Evolutionary conservation across 2,797 vertebrate species (phyloP).

Genomic region (Eidolon dupreanum): DNA sequence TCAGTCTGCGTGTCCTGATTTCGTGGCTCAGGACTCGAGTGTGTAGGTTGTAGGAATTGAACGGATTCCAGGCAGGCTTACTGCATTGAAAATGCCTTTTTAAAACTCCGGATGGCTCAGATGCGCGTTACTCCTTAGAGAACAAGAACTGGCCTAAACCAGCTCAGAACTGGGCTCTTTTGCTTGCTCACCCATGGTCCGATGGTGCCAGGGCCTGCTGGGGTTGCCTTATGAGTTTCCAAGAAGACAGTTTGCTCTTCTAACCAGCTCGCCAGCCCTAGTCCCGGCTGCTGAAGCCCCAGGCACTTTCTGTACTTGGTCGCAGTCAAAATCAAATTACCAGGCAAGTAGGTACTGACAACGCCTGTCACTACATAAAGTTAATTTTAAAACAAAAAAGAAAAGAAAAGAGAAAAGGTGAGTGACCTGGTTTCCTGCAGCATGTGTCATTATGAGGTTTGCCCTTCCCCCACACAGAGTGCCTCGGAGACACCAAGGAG

Average conservation of each 20-base stretch:
- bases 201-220: not conserved
- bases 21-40: not conserved
- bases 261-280: not conserved
- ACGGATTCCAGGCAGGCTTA: slow-evolving; percentile 55
- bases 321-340: slow-evolving; percentile 46
- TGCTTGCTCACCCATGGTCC: not conserved
- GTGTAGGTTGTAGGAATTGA: slow-evolving; percentile 32
- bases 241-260: not conserved
- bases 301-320: slow-evolving; percentile 1
- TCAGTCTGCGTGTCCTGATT: not conserved
- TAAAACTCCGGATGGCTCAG: not conserved
- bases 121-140: not conserved
- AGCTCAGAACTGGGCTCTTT: not conserved
- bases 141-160: not conserved
- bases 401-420: not conserved
- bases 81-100: not conserved
- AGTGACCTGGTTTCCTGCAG: slow-evolving; percentile 64
- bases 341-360: not conserved
- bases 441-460: not conserved
- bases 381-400: not conserved
- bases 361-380: slow-evolving; percentile 10
- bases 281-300: not conserved
- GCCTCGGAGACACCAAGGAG: not conserved
- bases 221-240: not conserved
- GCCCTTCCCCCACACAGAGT: accelerated